These are phyloP conservation scores for Octopus bimaculoides DNA, from an alignment of 1,140 invertebrate genomes.

Conservation along the genomic window DNA sequence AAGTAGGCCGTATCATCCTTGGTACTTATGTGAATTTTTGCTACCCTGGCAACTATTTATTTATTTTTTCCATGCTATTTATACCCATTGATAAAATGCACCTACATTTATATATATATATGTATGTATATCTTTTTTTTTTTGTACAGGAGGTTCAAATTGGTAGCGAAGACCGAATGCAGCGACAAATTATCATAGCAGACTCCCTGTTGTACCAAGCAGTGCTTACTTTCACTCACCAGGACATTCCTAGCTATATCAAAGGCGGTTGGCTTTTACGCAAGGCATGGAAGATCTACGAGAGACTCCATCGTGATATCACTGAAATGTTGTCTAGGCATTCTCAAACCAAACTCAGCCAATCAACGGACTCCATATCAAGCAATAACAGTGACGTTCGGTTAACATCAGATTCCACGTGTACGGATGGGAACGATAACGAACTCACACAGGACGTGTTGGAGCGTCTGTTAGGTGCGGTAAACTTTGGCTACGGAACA, in stretches of 20 bases:
- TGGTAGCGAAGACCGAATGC: conserved; percentile 59
- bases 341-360: conserved; percentile 12
- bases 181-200: conserved; percentile 69
- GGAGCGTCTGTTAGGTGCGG: conserved; percentile 66
- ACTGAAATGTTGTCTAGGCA: conserved; percentile 58
- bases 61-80: no score
- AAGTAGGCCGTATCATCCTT: no score
- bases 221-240: conserved; percentile 66
- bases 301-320: conserved; percentile 67
- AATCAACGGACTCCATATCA: neutral
- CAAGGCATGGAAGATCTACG: conserved; percentile 74
- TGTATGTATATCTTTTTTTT: conserved; percentile 15
- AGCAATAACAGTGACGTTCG: neutral
- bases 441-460: conserved; percentile 53
- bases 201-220: conserved; percentile 69
- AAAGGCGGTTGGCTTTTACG: conserved; percentile 72
- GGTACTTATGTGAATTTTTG: no score
- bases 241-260: conserved; percentile 69
- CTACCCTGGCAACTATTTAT: no score
- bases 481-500: conserved; percentile 73
- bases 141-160: conserved; percentile 29
- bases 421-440: conserved; percentile 39
- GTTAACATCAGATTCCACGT: conserved; percentile 20
- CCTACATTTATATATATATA: no score
- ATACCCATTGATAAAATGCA: no score